These are phyloP conservation scores for Caenorhabditis brenneri DNA, from an alignment of 1,140 invertebrate genomes.

Conservation along the genomic window DNA sequence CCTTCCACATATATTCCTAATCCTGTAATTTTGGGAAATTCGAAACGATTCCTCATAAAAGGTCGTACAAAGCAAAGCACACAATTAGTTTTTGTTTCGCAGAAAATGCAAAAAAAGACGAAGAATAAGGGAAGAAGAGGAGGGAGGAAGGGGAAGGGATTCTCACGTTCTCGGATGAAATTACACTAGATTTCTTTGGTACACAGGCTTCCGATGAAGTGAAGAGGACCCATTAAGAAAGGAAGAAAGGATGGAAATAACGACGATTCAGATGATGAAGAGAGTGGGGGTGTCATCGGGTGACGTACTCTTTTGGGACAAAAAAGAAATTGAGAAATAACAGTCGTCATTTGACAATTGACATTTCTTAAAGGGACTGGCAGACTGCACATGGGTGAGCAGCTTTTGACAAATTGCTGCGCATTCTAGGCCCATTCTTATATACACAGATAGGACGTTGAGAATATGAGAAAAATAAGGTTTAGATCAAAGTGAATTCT, in stretches of 20 bases:
- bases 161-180: slow-evolving; percentile 27
- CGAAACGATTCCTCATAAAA: neutral
- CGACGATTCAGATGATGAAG: neutral
- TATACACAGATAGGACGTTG: too few species aligned
- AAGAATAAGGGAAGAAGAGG: too few species aligned
- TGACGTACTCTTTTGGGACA: neutral
- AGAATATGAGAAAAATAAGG: too few species aligned
- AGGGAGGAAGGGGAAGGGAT: neutral
- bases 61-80: slow-evolving; percentile 4
- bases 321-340: neutral
- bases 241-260: neutral
- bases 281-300: neutral
- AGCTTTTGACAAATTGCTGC: neutral
- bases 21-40: neutral
- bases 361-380: neutral
- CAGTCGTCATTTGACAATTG: neutral
- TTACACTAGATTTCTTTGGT: neutral
- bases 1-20: neutral
- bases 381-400: neutral
- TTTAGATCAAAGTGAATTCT: too few species aligned
- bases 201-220: neutral
- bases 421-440: too few species aligned
- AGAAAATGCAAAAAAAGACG: neutral
- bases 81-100: neutral
- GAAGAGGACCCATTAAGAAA: neutral